phyloP scores from a whole-genome alignment of 2,797 vertebrate genomes.

The Pogoniulus pusillus region DNA sequence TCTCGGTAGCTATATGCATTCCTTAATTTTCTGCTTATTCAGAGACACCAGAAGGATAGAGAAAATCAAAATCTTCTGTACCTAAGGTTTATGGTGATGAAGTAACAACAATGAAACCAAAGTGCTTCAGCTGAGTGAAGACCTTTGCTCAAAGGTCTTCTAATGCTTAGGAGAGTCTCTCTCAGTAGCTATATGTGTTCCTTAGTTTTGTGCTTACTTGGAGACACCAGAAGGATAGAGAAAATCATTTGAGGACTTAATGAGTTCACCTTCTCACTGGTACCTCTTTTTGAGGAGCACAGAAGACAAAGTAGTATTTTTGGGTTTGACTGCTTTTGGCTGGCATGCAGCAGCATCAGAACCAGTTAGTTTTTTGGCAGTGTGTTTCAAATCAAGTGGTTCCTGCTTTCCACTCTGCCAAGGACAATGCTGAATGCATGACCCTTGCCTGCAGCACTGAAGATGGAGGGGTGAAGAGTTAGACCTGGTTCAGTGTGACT shows the following conservation, averaged over 20 bases:
- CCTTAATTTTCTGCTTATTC: background rate
- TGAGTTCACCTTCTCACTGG: background rate
- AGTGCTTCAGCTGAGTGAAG: background rate
- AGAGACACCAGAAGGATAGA: background rate
- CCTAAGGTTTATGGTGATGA: background rate
- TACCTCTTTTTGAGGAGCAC: background rate
- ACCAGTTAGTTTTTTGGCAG: background rate
- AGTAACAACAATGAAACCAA: background rate
- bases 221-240: background rate
- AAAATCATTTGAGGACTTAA: background rate
- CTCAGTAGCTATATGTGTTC: background rate
- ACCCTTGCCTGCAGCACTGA: background rate
- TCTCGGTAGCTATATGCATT: background rate
- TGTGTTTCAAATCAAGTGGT: rapidly evolving
- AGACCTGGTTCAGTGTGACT: rapidly evolving
- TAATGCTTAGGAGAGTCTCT: background rate
- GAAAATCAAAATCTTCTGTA: background rate
- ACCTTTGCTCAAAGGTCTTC: background rate
- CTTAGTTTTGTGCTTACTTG: background rate
- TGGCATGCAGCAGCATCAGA: rapidly evolving
- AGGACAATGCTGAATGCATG: background rate
- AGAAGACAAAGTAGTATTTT: background rate
- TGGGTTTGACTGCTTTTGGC: background rate
- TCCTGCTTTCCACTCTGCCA: background rate
- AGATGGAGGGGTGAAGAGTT: background rate